Evolutionary conservation across 2,888 invertebrate species (phyloP).

Genomic region (Spodoptera littoralis): DNA sequence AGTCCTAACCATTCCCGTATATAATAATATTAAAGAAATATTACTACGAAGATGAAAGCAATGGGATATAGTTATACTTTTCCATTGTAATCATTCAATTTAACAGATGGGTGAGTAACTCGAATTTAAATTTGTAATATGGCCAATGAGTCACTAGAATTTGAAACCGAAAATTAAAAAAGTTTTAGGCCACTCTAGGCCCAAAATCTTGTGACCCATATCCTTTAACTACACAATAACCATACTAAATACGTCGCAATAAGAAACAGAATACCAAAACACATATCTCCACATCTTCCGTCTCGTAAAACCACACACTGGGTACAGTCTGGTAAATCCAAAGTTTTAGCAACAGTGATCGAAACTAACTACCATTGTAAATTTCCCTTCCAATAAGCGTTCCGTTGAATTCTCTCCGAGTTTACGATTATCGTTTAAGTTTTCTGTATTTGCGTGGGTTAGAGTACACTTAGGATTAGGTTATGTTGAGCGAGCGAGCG

Average conservation of each 20-base stretch:
- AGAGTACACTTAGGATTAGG: constrained; percentile 14
- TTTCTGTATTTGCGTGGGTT: constrained; percentile 48
- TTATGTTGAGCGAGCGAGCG: constrained; percentile 7
- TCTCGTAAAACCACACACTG: constrained; percentile 29
- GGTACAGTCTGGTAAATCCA: constrained; percentile 34
- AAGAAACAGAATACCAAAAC: neutral
- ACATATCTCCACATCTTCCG: constrained; percentile 22
- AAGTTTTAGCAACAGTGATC: constrained; percentile 55
- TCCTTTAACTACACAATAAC: neutral
- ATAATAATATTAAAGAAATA: too few relatives aligned
- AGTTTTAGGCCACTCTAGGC: too few relatives aligned
- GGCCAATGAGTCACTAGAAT: too few relatives aligned
- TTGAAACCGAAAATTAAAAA: too few relatives aligned
- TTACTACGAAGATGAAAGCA: too few relatives aligned
- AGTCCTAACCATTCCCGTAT: too few relatives aligned
- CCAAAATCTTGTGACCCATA: too few relatives aligned
- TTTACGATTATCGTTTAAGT: constrained; percentile 60
- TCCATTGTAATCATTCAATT: too few relatives aligned
- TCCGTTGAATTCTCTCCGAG: constrained; percentile 49
- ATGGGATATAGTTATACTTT: too few relatives aligned
- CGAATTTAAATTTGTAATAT: too few relatives aligned
- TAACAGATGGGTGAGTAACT: too few relatives aligned
- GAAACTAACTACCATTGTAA: constrained; percentile 55
- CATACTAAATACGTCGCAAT: neutral
- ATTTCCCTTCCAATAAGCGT: constrained; percentile 58